Percentiles rank a stretch among this genome's conserved stretches.
Evolutionary conservation across 2,113 vertebrate species (phyloP).

Genomic region (Sialia sialis): DNA sequence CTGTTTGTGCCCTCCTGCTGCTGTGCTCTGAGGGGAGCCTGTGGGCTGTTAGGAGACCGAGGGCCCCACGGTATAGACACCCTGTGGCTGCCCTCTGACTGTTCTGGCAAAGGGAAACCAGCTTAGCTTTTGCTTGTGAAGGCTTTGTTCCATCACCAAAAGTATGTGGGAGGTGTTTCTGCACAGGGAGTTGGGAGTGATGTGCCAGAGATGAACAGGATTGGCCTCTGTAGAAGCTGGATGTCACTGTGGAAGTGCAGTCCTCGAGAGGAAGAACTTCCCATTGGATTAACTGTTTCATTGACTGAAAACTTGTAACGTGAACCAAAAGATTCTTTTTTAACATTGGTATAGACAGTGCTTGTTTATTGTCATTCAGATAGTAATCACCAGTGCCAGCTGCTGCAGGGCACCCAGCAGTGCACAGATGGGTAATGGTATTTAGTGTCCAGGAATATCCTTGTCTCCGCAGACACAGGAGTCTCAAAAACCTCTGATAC

Average conservation of each 20-base stretch:
- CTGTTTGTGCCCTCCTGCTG: neutral
- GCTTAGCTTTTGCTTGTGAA: neutral
- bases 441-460: neutral
- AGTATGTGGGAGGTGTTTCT: neutral
- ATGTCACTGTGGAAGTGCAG: neutral
- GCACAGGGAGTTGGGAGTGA: neutral
- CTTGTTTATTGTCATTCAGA: neutral
- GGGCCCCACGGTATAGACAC: neutral
- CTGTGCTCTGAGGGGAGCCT: neutral
- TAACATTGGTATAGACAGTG: neutral
- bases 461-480: neutral
- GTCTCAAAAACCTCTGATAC: neutral
- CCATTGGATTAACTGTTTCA: neutral
- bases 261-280: neutral
- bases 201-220: fast-evolving
- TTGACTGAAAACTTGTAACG: neutral
- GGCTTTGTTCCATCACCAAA: neutral
- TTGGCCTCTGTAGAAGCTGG: neutral
- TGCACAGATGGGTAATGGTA: neutral
- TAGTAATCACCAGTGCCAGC: no score
- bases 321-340: neutral
- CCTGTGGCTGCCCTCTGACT: neutral
- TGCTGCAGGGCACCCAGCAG: neutral
- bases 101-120: neutral
- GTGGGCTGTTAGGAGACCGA: neutral